Conservation (phyloP, 2,888 invertebrate species). For the Meliscaeva auricollis region DNA sequence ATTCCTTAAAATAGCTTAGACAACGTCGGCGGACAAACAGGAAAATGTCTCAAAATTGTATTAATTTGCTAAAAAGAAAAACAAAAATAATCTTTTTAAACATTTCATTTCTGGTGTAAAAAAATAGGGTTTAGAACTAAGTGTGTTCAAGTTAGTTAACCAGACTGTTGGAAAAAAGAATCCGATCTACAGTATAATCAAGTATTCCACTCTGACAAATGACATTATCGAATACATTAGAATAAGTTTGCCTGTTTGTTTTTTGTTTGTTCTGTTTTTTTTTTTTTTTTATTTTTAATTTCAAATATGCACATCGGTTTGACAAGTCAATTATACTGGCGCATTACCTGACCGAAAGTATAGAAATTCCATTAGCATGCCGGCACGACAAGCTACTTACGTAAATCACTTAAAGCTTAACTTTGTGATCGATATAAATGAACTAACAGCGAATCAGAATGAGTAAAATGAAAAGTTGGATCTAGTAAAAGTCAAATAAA, state of each 20-base stretch:
- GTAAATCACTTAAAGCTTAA: conserved; percentile 38
- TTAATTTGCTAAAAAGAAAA: no score
- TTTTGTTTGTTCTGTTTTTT: no score
- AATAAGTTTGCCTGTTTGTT: conserved; percentile 20
- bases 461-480: background rate
- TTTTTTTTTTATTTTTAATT: background rate
- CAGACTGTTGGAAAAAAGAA: background rate
- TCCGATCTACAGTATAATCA: background rate
- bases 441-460: no score
- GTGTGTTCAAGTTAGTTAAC: background rate
- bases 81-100: no score
- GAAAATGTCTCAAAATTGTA: no score
- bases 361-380: conserved; percentile 29
- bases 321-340: conserved; percentile 33
- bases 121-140: no score
- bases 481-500: background rate
- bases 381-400: conserved; percentile 44
- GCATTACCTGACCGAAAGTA: conserved; percentile 16
- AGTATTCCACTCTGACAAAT: background rate
- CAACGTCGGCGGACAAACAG: no score
- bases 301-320: conserved; percentile 30
- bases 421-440: conserved; percentile 18
- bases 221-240: conserved; percentile 19
- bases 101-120: no score
- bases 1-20: no score